Evolutionary conservation across 2,888 invertebrate genomes (phyloP), one percentile per base, ranked within the genome.

Genomic region (Aplocera efformata): DNA sequence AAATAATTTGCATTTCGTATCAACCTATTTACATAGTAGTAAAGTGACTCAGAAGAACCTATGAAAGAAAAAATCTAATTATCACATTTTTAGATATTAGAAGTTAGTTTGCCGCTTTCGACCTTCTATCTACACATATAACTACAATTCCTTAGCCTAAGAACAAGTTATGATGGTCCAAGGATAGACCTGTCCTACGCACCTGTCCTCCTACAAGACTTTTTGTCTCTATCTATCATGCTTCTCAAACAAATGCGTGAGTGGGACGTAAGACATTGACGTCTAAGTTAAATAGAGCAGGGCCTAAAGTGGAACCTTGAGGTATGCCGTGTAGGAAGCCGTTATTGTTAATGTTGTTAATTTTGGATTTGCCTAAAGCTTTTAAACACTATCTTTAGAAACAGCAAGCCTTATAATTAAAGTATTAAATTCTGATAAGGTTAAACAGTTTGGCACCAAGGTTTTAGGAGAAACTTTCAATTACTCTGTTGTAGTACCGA

Each of bases 261-360:
- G 55, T 63, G 53, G 53, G 60, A 66, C 48, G 50, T 40, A 53
- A 41, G 61, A 44, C 6, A 8, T 17, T 57, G 54, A 58, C 54
- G 50, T 58, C 48, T 61, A 59, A 57, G 60, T 62, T 58, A 65
- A 73, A 67, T 58, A 63, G 53, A 52, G 48, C 48, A 56, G 69
- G 69, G 61, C 63, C 69, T 58, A 75, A 64, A 61, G 59, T 53
- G 50, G 53, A 68, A 49, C 76, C 79, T 79, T 78, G 77, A 36
- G 59, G 71, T 48, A 75, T 44, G 45, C 63, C 57, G 64, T 56
- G 72, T 75, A 66, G 74, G 78, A 43, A 57, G 67, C 41, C 22
- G 26, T 36, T 28, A 46, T 33, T 40, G 33, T 21, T 36, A 35
- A 13, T 7, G 22, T 20, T 10, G 8, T 27, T 39, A n/a, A 30